These are phyloP conservation scores for Lontra canadensis DNA, from an alignment of 2,113 vertebrate genomes.

Conservation along the genomic window DNA sequence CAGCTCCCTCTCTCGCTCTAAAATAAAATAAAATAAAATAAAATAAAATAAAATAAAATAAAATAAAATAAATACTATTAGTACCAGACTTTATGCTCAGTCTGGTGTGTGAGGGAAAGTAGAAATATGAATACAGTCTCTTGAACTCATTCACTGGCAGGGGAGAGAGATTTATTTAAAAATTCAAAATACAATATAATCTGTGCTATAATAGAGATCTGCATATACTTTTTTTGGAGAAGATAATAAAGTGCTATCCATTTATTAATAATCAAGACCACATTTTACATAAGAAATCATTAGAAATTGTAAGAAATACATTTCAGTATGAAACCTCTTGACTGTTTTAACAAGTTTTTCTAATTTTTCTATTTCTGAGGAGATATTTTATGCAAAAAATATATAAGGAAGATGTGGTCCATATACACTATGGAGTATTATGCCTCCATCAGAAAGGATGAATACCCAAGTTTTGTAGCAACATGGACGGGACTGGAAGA, in stretches of 20 bases:
- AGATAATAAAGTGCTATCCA: not conserved
- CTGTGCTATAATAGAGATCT: not conserved
- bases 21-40: too few relatives aligned
- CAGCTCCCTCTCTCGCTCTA: not conserved
- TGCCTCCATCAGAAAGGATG: too few relatives aligned
- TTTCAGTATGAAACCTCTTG: not conserved
- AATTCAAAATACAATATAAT: not conserved
- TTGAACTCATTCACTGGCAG: not conserved
- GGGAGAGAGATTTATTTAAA: not conserved
- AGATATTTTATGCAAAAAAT: not conserved
- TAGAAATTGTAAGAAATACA: not conserved
- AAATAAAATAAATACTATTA: not conserved
- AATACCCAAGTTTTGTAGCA: too few relatives aligned
- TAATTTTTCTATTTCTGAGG: not conserved
- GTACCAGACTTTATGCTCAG: not conserved
- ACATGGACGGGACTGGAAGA: too few relatives aligned
- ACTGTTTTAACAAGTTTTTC: not conserved
- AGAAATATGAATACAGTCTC: not conserved
- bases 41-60: not conserved
- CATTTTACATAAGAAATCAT: conserved; percentile 25
- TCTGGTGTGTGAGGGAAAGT: not conserved
- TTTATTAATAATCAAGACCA: not conserved
- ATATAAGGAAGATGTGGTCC: not conserved
- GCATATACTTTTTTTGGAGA: not conserved
- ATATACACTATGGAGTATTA: too few relatives aligned